Percentiles rank a stretch among this genome's conserved stretches.
These are phyloP conservation scores for Argentina silus DNA, from an alignment of 2,797 vertebrate species.

Conservation along the genomic window DNA sequence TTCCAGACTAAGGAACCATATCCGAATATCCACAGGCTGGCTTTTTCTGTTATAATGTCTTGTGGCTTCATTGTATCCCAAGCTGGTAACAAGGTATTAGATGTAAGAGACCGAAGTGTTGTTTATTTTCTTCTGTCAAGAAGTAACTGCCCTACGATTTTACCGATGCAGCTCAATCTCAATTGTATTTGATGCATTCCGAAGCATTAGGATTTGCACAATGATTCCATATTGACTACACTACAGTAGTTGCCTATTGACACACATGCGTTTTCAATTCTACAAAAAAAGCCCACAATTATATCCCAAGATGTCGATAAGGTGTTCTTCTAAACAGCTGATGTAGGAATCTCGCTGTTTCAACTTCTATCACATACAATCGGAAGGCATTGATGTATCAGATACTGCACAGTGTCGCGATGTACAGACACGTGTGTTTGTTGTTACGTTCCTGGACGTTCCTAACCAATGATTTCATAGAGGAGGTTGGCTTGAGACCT, in stretches of 20 bases:
- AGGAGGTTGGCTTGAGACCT: conserved; percentile 36
- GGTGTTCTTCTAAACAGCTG: background rate
- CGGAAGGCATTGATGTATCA: background rate
- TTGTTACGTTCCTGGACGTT: conserved; percentile 33
- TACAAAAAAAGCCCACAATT: background rate
- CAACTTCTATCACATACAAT: background rate
- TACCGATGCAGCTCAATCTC: conserved; percentile 29
- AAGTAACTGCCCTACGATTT: conserved; percentile 45
- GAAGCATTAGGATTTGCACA: conserved; percentile 47
- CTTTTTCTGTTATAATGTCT: conserved; percentile 61
- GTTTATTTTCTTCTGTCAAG: conserved; percentile 49
- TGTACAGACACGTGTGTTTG: conserved; percentile 59
- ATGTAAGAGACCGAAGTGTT: conserved; percentile 1
- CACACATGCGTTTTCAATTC: conserved; percentile 14
- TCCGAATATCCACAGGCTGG: conserved; percentile 89
- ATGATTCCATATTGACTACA: background rate
- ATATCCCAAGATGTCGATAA: background rate
- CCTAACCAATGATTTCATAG: conserved; percentile 59
- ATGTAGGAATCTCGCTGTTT: background rate
- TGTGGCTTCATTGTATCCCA: conserved; percentile 63
- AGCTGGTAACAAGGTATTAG: background rate
- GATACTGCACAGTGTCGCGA: background rate
- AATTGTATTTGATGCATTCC: conserved; percentile 56
- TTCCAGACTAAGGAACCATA: conserved; percentile 96
- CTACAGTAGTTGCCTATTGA: conserved; percentile 33